phyloP scores from a whole-genome alignment of 1,140 invertebrate species.

The Drosophila mojavensis region DNA sequence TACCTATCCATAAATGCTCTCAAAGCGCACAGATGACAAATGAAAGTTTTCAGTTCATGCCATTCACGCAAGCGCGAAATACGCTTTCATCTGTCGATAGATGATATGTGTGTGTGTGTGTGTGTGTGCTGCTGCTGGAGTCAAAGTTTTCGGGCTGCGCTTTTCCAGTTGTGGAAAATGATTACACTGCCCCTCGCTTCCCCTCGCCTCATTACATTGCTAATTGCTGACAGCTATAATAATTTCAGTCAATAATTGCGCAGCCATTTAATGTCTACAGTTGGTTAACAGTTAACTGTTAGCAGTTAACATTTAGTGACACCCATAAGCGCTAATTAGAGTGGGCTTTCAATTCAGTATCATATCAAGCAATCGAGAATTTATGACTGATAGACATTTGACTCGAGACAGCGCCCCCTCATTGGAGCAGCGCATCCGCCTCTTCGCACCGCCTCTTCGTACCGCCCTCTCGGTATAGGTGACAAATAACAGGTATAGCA shows the following conservation, averaged over 20 bases:
- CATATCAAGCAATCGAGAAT: too few species aligned
- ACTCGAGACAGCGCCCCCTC: too few species aligned
- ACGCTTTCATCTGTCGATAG: slow-evolving; percentile 3
- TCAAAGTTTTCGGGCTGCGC: slow-evolving; percentile 20
- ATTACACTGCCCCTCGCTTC: too few species aligned
- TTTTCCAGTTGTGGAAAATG: neutral
- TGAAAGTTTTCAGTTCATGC: slow-evolving; percentile 5
- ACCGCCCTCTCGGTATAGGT: neutral
- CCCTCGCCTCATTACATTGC: slow-evolving; percentile 4
- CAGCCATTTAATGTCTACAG: neutral
- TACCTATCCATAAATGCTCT: too few species aligned
- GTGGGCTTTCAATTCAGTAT: too few species aligned
- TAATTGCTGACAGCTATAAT: slow-evolving; percentile 37
- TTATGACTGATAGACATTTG: neutral
- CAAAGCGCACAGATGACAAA: slow-evolving; percentile 7
- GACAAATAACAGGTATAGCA: neutral
- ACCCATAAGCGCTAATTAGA: too few species aligned
- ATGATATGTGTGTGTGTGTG: neutral
- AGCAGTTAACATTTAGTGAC: too few species aligned
- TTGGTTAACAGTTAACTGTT: neutral
- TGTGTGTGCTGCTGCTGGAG: slow-evolving; percentile 38
- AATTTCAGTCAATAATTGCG: slow-evolving; percentile 36
- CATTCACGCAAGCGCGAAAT: neutral
- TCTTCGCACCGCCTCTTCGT: neutral
- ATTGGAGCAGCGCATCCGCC: too few species aligned